Evolutionary conservation across 2,797 vertebrate genomes (phyloP).

Genomic region (Sardinella longiceps): DNA sequence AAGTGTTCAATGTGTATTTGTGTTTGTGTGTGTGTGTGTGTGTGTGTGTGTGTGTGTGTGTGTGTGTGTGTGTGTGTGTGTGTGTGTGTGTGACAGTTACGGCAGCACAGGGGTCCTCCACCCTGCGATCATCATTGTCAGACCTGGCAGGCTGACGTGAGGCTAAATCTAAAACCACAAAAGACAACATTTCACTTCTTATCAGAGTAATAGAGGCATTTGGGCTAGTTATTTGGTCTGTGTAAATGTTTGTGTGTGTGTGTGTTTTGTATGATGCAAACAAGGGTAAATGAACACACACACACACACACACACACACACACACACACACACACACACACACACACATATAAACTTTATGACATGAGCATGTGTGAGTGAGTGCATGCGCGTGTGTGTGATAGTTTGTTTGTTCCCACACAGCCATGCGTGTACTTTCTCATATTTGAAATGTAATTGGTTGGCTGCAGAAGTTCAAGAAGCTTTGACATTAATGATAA

Average conservation of each 20-base stretch:
- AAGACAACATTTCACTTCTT: neutral
- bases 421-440: neutral
- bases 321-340: too few species aligned
- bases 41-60: neutral
- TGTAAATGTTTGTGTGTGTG: too few species aligned
- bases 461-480: neutral
- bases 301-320: too few species aligned
- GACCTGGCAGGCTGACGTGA: neutral
- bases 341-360: too few species aligned
- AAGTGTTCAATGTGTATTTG: too few species aligned
- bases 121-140: neutral
- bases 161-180: neutral
- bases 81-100: neutral
- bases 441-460: neutral
- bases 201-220: neutral
- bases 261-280: neutral
- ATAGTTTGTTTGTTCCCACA: neutral
- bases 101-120: neutral
- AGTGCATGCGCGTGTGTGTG: neutral
- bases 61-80: neutral
- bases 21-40: neutral
- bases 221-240: neutral
- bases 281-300: neutral
- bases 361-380: neutral
- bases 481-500: slow-evolving; percentile 4